A percentile compares a stretch with the other conserved stretches of the same genome.
phyloP scores from a whole-genome alignment of 2,797 vertebrate genomes.

The Cheirogaleus major region DNA sequence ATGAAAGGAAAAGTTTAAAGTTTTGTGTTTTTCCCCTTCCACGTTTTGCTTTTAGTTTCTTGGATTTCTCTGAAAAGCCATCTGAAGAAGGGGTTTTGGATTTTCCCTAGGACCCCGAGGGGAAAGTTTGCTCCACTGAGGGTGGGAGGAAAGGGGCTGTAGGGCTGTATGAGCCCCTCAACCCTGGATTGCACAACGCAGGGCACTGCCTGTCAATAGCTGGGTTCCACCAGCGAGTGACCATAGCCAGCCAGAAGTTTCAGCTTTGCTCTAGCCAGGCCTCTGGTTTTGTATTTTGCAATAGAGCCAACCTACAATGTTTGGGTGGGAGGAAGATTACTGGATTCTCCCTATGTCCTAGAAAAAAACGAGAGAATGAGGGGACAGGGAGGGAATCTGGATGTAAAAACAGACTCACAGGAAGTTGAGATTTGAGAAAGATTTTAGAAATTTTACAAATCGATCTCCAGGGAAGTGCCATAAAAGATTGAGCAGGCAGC shows the following conservation, averaged over 20 bases:
- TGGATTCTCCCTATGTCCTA: conserved; percentile 40
- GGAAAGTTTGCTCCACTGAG: neutral
- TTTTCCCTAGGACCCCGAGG: conserved; percentile 46
- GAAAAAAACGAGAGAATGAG: conserved; percentile 43
- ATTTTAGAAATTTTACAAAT: conserved; percentile 68
- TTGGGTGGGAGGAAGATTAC: conserved; percentile 57
- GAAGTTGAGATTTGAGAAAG: conserved; percentile 67
- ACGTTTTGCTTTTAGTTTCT: conserved; percentile 12
- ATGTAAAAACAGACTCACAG: conserved; percentile 61
- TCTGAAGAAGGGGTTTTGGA: neutral
- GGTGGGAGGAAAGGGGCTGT: neutral
- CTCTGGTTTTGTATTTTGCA: conserved; percentile 71
- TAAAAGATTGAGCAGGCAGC: conserved; percentile 33
- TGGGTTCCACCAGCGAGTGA: conserved; percentile 55
- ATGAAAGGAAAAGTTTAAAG: neutral
- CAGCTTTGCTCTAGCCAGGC: neutral
- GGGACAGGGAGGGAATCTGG: conserved; percentile 39
- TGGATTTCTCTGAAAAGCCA: conserved; percentile 11
- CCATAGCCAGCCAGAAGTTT: conserved; percentile 54
- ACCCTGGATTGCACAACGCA: conserved; percentile 29
- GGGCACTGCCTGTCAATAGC: neutral
- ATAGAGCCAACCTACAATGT: conserved; percentile 6
- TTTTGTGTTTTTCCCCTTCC: neutral
- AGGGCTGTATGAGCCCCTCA: neutral
- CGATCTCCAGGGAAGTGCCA: conserved; percentile 45